phyloP scores from a whole-genome alignment of 2,888 invertebrate species.

The Drosophila formosana region DNA sequence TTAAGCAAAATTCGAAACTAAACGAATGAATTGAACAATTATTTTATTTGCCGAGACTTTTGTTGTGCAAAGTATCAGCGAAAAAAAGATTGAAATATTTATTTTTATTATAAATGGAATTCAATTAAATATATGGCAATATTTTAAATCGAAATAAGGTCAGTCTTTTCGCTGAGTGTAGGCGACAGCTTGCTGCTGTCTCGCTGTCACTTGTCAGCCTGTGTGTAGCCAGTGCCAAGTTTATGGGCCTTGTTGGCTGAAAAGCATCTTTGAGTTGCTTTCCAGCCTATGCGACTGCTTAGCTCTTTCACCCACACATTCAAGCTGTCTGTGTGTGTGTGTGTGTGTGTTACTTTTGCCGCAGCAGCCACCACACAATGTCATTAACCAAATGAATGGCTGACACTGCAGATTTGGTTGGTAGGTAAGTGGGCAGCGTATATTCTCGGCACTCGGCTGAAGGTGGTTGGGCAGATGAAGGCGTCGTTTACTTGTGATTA shows the following conservation, averaged over 20 bases:
- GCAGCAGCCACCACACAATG: conserved; percentile 79
- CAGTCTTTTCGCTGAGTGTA: conserved; percentile 16
- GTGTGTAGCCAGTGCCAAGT: conserved; percentile 23
- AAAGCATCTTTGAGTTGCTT: conserved; percentile 64
- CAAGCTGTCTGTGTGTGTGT: conserved; percentile 16
- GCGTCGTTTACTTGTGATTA: conserved; percentile 78
- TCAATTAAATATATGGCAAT: too few relatives aligned
- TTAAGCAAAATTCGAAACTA: too few relatives aligned
- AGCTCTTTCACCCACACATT: conserved; percentile 13
- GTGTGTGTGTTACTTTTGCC: conserved; percentile 67
- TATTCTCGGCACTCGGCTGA: not conserved
- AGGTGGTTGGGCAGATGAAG: conserved; percentile 1
- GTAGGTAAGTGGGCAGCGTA: conserved; percentile 8
- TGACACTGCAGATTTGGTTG: conserved; percentile 74
- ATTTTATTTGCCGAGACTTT: too few relatives aligned
- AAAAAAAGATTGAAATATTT: too few relatives aligned
- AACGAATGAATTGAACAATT: too few relatives aligned
- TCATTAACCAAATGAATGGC: conserved; percentile 80
- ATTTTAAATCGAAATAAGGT: too few relatives aligned
- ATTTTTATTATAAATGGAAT: too few relatives aligned
- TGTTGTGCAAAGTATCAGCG: too few relatives aligned
- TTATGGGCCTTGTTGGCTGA: conserved; percentile 41
- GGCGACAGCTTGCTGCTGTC: conserved; percentile 6
- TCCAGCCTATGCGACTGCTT: conserved; percentile 20
- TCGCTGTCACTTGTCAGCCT: conserved; percentile 28